Evolutionary conservation across 2,797 vertebrate genomes (phyloP).

Genomic region (Chelidonichthys spinosus): DNA sequence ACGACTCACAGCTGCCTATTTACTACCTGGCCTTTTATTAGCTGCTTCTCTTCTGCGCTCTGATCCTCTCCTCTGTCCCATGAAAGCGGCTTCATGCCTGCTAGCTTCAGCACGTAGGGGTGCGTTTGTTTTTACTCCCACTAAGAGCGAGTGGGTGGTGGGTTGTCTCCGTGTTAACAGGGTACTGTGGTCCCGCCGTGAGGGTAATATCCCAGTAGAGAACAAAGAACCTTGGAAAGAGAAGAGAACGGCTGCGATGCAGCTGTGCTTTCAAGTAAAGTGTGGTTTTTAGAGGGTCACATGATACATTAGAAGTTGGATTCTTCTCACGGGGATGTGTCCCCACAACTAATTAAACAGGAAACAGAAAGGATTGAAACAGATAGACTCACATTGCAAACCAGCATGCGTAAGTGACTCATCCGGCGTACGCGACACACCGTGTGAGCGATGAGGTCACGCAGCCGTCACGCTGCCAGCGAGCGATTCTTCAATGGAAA

Average conservation of each 20-base stretch:
- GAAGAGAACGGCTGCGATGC: neutral
- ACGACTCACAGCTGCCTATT: neutral
- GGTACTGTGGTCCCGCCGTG: neutral
- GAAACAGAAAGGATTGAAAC: neutral
- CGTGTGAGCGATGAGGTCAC: conserved; percentile 20
- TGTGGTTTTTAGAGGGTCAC: neutral
- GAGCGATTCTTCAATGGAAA: conserved; percentile 48
- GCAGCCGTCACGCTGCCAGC: conserved; percentile 9
- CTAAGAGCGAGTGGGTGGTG: neutral
- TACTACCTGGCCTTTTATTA: neutral
- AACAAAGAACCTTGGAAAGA: neutral
- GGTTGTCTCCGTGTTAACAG: conserved; percentile 9
- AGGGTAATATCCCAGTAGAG: neutral
- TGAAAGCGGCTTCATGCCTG: neutral
- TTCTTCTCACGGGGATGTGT: neutral
- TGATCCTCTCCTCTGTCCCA: neutral
- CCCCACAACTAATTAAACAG: no score
- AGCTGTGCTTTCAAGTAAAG: neutral
- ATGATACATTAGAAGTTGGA: neutral
- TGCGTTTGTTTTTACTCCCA: conserved; percentile 6
- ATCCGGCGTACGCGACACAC: conserved; percentile 26
- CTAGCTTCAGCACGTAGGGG: neutral
- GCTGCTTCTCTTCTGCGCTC: neutral
- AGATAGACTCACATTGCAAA: conserved; percentile 16
- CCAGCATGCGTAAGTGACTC: conserved; percentile 27